Percentiles rank a stretch among this genome's conserved stretches.
Conservation (phyloP, 2,888 invertebrate species). For the Andricus curvator region DNA sequence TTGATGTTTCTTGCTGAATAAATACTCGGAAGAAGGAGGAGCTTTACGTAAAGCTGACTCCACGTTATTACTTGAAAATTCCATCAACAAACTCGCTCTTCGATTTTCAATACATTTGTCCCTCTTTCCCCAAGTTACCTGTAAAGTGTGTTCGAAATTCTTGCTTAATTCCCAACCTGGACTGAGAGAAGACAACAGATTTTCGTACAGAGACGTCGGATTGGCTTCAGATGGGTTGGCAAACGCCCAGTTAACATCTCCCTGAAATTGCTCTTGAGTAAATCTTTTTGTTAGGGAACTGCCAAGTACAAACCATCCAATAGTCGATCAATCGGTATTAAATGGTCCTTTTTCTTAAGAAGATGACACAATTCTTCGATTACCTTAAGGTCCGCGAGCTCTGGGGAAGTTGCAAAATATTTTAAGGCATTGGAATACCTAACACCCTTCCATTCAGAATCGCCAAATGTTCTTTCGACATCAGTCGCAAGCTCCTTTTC, state of each 20-base stretch:
- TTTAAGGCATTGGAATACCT: slow-evolving; percentile 45
- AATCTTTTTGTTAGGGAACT: no score
- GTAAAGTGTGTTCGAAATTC: neutral
- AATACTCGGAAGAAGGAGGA: no score
- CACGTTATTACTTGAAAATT: no score
- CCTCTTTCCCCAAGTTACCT: slow-evolving; percentile 53
- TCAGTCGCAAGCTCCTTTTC: slow-evolving; percentile 39
- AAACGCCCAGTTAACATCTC: slow-evolving; percentile 43
- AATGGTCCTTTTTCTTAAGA: no score
- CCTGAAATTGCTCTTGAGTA: no score
- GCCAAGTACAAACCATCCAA: no score
- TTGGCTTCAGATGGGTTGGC: slow-evolving; percentile 39
- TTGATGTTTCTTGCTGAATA: no score
- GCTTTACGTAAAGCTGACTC: no score
- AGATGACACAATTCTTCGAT: no score
- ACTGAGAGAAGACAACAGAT: slow-evolving; percentile 36
- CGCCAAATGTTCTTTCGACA: slow-evolving; percentile 34
- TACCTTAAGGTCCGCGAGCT: no score
- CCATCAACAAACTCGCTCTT: slow-evolving; percentile 47
- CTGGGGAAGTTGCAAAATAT: neutral
- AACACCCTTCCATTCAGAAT: slow-evolving; percentile 44
- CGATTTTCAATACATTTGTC: slow-evolving; percentile 50
- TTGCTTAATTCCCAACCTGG: slow-evolving; percentile 8
- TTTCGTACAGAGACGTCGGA: slow-evolving; percentile 44
- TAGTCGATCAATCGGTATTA: no score